Evolutionary conservation across 1,140 invertebrate species (phyloP), one percentile per base, ranked within the genome.

Genomic region (Penaeus vannamei): DNA sequence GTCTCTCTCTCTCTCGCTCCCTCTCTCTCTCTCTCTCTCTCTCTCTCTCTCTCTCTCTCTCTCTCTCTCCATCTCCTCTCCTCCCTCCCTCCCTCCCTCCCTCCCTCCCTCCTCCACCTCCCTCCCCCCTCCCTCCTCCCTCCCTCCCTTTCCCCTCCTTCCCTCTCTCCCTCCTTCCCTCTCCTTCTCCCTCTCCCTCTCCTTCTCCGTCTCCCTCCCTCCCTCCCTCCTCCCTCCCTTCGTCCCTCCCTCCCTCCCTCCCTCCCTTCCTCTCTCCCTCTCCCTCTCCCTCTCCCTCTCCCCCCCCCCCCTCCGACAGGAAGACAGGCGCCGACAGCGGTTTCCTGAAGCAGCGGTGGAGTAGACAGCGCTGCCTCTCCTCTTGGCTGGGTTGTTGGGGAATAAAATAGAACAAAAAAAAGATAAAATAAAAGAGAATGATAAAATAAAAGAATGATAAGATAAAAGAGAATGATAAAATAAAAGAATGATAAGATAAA

Each of bases 11-110:
- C 76, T 14, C 76, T 14, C 76, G 42, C 32, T 12, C 32, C 76
- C 12, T 12, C 20, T 32, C 2, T 32, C 23, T 23, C 17, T 79
- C 76, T 32, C 76, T 14, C 3, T 14, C 76, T 77, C 76, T 14
- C 76, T 14, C 76, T 14, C 76, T 14, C 76, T 77, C 76, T 4
- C 77, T 20, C 77, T 79, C 76, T 32, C 76, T 14, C 3, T 14
- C 76, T 77, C 76, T 14, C 76, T 14, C 76, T 80, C 77, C 53
- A 32, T 80, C 36, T 80, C 77, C 8, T 46, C 53, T 46, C 53
- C 77, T 80, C 32, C 76, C 32, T 12, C 12, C 76, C 20, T 32
- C 2, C 77, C 23, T 23, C 17, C 79, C 77, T 79, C 76, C 17
- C 76, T 14, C 3, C 32, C 76, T 77, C 76, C 32, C 76, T 14